Evolutionary conservation across 2,797 vertebrate species (phyloP), one percentile per base, ranked within the genome.

Genomic region (Botia almorhae): DNA sequence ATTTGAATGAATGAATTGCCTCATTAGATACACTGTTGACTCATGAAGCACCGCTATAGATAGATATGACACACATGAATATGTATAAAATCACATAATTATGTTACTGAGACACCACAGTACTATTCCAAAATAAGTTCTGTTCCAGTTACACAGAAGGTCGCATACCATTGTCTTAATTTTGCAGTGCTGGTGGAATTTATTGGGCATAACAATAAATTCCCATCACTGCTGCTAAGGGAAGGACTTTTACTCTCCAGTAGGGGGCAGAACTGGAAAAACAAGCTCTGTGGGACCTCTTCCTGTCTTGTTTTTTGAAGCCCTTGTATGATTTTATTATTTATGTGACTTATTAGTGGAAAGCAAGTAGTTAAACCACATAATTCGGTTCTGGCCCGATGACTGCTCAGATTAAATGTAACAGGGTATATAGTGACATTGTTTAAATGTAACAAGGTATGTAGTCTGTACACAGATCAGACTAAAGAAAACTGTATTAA

Each of bases 151-250:
- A 43, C 23, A 55, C 48, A 43, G 10, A 65, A 61, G 71, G 78
- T 85, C 67, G 75, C 4, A 10, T 19, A 26, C 46, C 36, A 56
- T 21, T 16, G 7, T n/a, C 55, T 36, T 19, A 50, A 67, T 21
- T 51, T 26, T 78, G 69, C 58, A 19, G 63, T 51, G 33, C 29
- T 29, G 36, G 73, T 78, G 26, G 33, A 26, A 58, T 58, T 73
- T 65, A 29, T 55, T 21, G 33, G 29, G 76, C 60, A 74, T 13
- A 33, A 12, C 82, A 76, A 80, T 76, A 65, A 79, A 81, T 79
- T 72, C 19, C 14, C 53, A 63, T 16, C 13, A 19, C 14, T 36
- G 69, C 63, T 82, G 69, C 53, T 61, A 48, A 26, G 12, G 21
- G 7, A 48, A 60, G 4, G 4, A 26, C 13, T 12, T 33, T 48